Evolutionary conservation across 2,797 vertebrate species (phyloP).

Genomic region (Mus spretus): DNA sequence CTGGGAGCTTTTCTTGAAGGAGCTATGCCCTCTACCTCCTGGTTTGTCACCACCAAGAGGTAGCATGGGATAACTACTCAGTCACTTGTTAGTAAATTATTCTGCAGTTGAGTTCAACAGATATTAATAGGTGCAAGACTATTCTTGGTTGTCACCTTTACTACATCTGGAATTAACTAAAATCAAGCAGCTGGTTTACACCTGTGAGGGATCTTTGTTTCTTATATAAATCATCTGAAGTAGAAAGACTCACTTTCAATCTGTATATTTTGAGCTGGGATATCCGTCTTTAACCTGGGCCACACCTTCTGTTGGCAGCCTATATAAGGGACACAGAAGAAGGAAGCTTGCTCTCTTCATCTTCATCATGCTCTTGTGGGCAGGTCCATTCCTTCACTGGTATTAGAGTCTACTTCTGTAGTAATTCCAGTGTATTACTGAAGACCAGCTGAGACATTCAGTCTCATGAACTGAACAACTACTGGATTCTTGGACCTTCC

Average conservation of each 20-base stretch:
- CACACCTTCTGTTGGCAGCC: neutral
- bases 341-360: neutral
- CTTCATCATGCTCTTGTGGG: accelerated
- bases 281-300: neutral
- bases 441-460: neutral
- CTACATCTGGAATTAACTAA: neutral
- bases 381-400: neutral
- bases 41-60: neutral
- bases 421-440: neutral
- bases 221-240: neutral
- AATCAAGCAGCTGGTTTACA: neutral
- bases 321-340: neutral
- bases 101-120: neutral
- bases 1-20: neutral
- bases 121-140: neutral
- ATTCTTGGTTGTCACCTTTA: neutral
- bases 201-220: neutral
- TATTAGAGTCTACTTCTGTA: neutral
- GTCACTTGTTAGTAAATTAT: neutral
- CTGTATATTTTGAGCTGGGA: neutral
- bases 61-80: neutral
- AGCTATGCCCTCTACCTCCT: neutral
- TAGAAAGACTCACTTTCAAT: neutral
- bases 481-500: neutral
- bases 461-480: neutral